Percentiles rank a stretch among this genome's conserved stretches.
Conservation (phyloP, 2,888 invertebrate genomes). For the Sinotaia quadrata region DNA sequence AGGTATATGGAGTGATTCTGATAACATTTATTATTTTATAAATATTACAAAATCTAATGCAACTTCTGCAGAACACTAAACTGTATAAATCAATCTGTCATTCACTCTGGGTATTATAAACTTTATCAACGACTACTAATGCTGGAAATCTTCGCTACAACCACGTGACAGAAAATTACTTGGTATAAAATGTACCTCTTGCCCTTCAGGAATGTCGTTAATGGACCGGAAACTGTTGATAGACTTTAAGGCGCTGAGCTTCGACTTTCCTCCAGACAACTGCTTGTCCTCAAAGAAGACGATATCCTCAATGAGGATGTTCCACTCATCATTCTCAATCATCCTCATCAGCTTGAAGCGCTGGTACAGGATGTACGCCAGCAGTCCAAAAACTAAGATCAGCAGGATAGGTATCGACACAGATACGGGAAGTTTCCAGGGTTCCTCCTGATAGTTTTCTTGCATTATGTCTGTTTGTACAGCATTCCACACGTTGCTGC, state of each 20-base stretch:
- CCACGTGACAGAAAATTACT: no score
- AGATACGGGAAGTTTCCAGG: conserved; percentile 50
- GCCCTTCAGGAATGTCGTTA: conserved; percentile 41
- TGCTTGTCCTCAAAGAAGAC: conserved; percentile 51
- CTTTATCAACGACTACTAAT: no score
- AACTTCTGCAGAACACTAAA: no score
- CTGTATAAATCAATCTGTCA: no score
- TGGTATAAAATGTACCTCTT: no score
- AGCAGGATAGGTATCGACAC: conserved; percentile 42
- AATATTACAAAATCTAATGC: no score
- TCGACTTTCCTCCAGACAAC: conserved; percentile 36
- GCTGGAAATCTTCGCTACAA: no score
- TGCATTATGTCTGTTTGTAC: conserved; percentile 42
- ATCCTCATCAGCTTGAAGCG: conserved; percentile 46
- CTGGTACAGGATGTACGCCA: conserved; percentile 47
- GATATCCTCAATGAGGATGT: conserved; percentile 58
- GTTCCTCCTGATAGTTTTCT: conserved; percentile 41
- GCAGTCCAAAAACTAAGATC: conserved; percentile 38
- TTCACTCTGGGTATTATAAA: no score
- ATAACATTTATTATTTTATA: no score
- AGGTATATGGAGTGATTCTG: no score
- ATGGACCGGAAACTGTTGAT: conserved; percentile 41
- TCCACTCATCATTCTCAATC: conserved; percentile 57
- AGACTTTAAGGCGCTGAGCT: conserved; percentile 36
- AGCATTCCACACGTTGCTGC: conserved; percentile 46